Percentiles rank a stretch among this genome's conserved stretches.
Conservation (phyloP, 2,888 invertebrate species). For the Microctonus aethiopoides region DNA sequence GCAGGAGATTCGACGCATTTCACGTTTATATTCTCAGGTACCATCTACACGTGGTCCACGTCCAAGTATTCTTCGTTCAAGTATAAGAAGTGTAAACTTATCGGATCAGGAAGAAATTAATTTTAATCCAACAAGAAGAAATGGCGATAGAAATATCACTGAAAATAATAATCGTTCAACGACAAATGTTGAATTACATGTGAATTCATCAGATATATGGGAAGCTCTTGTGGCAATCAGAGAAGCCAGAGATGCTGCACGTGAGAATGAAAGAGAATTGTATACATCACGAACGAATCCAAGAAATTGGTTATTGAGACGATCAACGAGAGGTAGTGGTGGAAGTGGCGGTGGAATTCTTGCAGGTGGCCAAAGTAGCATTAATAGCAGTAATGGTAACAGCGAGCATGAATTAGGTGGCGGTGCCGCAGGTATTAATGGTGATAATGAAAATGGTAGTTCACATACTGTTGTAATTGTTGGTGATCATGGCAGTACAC, state of each 20-base stretch:
- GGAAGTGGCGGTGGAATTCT: constrained; percentile 49
- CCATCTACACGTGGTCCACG: constrained; percentile 42
- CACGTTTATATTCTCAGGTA: constrained; percentile 44
- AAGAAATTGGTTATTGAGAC: constrained; percentile 48
- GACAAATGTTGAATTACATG: constrained; percentile 64
- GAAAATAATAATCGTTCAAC: constrained; percentile 56
- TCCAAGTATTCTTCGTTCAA: constrained; percentile 47
- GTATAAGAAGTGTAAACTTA: constrained; percentile 47
- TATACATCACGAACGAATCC: constrained; percentile 37
- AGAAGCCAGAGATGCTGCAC: constrained; percentile 72
- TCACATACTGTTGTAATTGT: constrained; percentile 64
- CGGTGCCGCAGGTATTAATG: constrained; percentile 48
- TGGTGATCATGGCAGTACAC: constrained; percentile 56
- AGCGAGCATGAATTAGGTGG: constrained; percentile 48
- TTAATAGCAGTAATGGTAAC: constrained; percentile 48
- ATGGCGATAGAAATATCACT: constrained; percentile 51
- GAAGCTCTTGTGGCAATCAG: constrained; percentile 76
- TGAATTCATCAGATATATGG: constrained; percentile 73
- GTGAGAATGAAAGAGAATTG: constrained; percentile 66
- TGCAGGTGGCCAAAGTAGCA: constrained; percentile 27
- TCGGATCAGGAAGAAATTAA: constrained; percentile 44
- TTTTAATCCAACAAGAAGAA: constrained; percentile 36
- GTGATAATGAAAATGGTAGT: constrained; percentile 50
- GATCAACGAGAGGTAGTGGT: constrained; percentile 41
- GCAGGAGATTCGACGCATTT: constrained; percentile 48